These are phyloP conservation scores for Stenchaetothrips biformis DNA, from an alignment of 2,888 invertebrate genomes.

Conservation along the genomic window DNA sequence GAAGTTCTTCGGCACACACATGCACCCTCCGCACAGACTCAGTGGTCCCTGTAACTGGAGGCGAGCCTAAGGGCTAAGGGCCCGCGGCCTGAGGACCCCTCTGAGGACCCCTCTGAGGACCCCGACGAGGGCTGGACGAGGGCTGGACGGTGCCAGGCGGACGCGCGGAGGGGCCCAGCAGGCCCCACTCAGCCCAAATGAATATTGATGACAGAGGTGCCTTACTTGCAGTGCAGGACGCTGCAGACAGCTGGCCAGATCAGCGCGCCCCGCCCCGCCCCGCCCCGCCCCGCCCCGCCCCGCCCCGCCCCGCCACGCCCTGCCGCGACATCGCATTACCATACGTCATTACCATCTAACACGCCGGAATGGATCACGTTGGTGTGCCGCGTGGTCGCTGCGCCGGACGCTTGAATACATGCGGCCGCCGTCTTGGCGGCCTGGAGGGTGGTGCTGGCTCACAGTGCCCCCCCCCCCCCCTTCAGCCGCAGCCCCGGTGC, in stretches of 20 bases:
- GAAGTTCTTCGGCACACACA: too few relatives aligned
- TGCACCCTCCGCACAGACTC: too few relatives aligned
- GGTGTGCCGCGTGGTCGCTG: neutral
- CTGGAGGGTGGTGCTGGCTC: too few relatives aligned
- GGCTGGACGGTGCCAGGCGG: neutral
- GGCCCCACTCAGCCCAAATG: constrained; percentile 5
- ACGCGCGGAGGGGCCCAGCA: neutral
- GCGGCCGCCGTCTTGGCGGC: neutral
- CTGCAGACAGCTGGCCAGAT: neutral
- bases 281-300: too few relatives aligned
- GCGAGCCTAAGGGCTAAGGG: neutral
- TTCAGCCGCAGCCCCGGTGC: neutral
- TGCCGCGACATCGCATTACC: neutral
- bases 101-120: too few relatives aligned
- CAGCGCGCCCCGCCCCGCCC: too few relatives aligned
- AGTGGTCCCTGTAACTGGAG: too few relatives aligned
- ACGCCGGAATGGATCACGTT: too few relatives aligned
- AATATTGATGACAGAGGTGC: constrained; percentile 11
- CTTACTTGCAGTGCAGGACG: neutral
- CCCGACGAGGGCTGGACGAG: too few relatives aligned
- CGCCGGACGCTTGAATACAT: neutral
- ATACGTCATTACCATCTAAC: constrained; percentile 6
- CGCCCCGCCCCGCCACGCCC: too few relatives aligned
- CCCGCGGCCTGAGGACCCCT: neutral
- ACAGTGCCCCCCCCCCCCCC: neutral